Base-by-base conservation (phyloP, 2,113 vertebrate species). In the Trichechus manatus region DNA sequence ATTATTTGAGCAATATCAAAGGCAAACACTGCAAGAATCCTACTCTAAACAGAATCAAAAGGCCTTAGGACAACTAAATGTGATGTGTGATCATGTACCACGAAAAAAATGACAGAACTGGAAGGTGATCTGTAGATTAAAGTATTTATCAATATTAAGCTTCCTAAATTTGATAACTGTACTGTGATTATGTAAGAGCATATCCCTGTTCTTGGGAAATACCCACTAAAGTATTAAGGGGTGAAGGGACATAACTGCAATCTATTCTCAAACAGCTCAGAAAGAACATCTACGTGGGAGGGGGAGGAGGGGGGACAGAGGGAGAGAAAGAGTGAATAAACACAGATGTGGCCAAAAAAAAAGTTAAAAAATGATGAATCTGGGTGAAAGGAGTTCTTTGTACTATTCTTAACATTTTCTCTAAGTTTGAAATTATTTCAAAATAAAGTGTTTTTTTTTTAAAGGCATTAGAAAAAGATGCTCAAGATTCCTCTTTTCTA, bases 341-440 rank as follows among this genome's bases (percentile, higher is more conserved):
- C 2, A 19, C 33, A 85, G 87, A 90, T n/a, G 15, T 66, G n/a
- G 84, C 53, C 11, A 13, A 2, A 72, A 42, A 47, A 87, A 75
- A 44, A 22, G 56, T 20, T 72, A 66, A 80, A 88, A 70, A 75
- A 5, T 25, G 79, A 63, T 84, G 56, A 87, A 63, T 68, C n/a
- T 84, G 56, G 9, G 14, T 89, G 81, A 93, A 93, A 15, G 3
- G 31, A 74, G 22, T 44, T 61, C 22, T 84, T 79, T 63, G 9
- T 59, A 79, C 56, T 83, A 47, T 56, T 85, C 50, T 81, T 91
- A 61, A 29, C 44, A 39, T 93, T 86, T 94, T 64, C 61, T 86
- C 20, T 68, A 72, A 77, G 39, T 53, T 25, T 59, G 29, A 91
- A 93, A 94, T 56, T 75, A 93, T 80, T 87, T 91, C 74, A 95